phyloP scores from a whole-genome alignment of 1,140 invertebrate species.

The Gerris buenoi region DNA sequence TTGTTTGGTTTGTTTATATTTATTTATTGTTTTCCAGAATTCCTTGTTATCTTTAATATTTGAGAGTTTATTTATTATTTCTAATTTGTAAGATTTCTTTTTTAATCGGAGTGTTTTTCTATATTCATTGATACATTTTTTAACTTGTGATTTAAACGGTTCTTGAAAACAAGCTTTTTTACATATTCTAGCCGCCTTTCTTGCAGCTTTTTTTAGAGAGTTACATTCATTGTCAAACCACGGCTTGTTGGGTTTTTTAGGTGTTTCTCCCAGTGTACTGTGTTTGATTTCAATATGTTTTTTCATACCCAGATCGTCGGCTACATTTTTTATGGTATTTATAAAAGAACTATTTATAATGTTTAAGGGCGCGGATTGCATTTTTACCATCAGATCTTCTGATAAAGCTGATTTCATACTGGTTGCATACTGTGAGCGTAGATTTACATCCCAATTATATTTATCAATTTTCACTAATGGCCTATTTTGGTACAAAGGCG shows the following conservation, averaged over 20 bases:
- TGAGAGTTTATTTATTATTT: neutral
- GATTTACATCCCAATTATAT: neutral
- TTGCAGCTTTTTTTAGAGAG: neutral
- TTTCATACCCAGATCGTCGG: neutral
- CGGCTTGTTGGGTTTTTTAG: neutral
- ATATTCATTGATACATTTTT: neutral
- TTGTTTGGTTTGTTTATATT: neutral
- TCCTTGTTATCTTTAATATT: neutral
- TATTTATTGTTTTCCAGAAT: neutral
- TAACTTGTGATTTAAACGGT: neutral
- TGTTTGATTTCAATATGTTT: neutral
- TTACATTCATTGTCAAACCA: neutral
- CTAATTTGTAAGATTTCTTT: neutral
- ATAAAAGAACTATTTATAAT: neutral
- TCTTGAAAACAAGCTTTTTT: neutral
- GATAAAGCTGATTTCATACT: neutral
- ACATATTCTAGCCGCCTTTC: neutral
- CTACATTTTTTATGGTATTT: neutral
- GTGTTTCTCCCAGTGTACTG: neutral
- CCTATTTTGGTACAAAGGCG: neutral
- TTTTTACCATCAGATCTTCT: neutral
- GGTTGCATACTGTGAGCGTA: neutral
- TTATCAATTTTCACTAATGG: neutral
- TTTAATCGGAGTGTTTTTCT: neutral
- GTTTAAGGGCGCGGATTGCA: too few relatives aligned